These are phyloP conservation scores for Brachycybe producta DNA, from an alignment of 2,888 invertebrate species.

Conservation along the genomic window DNA sequence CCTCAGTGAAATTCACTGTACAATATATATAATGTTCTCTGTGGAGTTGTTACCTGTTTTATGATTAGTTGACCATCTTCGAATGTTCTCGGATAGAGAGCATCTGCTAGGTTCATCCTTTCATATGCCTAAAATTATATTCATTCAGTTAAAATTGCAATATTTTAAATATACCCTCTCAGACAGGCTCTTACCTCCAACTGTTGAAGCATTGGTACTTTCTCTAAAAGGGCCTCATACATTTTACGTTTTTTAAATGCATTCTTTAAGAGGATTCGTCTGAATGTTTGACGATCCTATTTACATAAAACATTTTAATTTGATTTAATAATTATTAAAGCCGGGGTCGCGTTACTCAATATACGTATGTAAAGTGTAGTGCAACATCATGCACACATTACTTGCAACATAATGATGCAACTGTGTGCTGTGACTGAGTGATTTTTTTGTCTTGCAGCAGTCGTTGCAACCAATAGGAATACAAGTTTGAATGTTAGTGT, in stretches of 20 bases:
- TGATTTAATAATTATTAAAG: too few species aligned
- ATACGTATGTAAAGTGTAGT: too few species aligned
- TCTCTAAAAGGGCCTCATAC: conserved; percentile 86
- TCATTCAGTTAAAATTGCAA: too few species aligned
- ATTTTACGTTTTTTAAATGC: conserved; percentile 96
- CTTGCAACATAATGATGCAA: too few species aligned
- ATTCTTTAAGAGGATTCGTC: conserved; percentile 88
- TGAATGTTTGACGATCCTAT: conserved; percentile 80
- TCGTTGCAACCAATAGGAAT: too few species aligned
- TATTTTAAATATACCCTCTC: too few species aligned
- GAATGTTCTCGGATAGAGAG: conserved; percentile 67
- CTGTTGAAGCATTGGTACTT: conserved; percentile 89
- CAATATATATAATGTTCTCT: neutral
- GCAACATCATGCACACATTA: too few species aligned
- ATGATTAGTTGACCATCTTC: conserved; percentile 71
- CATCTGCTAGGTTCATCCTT: conserved; percentile 94
- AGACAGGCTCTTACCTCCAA: conserved; percentile 57
- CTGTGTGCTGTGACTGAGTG: too few species aligned
- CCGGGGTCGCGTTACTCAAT: too few species aligned
- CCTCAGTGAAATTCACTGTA: neutral
- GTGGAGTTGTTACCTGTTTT: conserved; percentile 47
- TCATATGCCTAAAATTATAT: conserved; percentile 69
- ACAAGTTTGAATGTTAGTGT: too few species aligned
- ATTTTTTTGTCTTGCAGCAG: too few species aligned
- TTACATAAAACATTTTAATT: too few species aligned